Percentiles rank a stretch among this genome's conserved stretches.
Conservation (phyloP, 2,113 vertebrate species). For the Hemiprocne comata region DNA sequence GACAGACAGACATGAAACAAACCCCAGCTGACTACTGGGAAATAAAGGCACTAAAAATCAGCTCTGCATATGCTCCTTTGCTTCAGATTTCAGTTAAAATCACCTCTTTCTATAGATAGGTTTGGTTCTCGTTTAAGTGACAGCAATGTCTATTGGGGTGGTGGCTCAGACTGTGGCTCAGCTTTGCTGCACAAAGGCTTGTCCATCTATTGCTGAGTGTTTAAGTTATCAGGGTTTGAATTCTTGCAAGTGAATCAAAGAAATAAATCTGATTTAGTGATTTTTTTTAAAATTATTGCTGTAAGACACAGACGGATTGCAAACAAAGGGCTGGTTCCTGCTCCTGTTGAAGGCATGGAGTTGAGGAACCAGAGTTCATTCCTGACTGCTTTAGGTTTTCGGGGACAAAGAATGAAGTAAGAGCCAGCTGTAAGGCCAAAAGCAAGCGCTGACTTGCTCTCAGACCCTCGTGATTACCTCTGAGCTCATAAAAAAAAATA, state of each 20-base stretch:
- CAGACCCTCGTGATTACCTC: constrained; percentile 20
- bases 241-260: not conserved
- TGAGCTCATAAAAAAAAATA: constrained; percentile 20
- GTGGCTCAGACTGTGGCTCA: not conserved
- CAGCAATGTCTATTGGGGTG: not conserved
- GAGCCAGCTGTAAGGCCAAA: constrained; percentile 2
- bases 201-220: not conserved
- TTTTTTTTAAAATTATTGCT: not conserved
- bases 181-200: not conserved
- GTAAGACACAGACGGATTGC: not conserved
- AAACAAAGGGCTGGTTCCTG: constrained; percentile 15
- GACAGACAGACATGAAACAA: not conserved
- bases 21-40: not conserved
- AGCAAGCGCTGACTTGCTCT: constrained; percentile 33
- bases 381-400: constrained; percentile 3
- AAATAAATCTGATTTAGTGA: constrained; percentile 16
- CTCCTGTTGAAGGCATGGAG: not conserved
- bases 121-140: not conserved
- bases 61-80: not conserved
- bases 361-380: not conserved
- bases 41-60: not conserved
- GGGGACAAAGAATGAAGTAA: not conserved
- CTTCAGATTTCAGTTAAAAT: not conserved
- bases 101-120: not conserved
- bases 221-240: not conserved